phyloP scores from a whole-genome alignment of 2,797 vertebrate species.

The Catamblyrhynchus diadema region DNA sequence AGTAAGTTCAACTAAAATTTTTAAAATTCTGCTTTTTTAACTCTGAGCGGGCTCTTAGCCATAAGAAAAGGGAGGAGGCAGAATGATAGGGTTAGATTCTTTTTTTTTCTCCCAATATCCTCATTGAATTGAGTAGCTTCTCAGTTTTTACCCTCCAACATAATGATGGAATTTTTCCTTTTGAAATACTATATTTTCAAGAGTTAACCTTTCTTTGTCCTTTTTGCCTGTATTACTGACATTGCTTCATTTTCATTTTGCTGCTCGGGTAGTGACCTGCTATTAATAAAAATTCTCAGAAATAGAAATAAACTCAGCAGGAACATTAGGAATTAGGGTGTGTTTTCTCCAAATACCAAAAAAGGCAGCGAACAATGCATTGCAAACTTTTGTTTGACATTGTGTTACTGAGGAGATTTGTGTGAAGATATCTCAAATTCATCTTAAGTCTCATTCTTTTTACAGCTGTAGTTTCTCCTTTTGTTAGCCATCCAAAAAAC shows the following conservation, averaged over 20 bases:
- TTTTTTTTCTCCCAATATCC: not conserved
- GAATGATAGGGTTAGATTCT: not conserved
- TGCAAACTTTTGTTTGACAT: slow-evolving; percentile 4
- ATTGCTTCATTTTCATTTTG: slow-evolving; percentile 22
- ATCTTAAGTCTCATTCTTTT: slow-evolving; percentile 27
- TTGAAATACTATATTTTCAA: slow-evolving; percentile 1
- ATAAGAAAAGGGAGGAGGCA: not conserved
- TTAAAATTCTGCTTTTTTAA: not conserved
- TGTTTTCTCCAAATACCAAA: slow-evolving; percentile 44
- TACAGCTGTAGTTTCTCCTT: slow-evolving; percentile 6
- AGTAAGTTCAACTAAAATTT: not conserved
- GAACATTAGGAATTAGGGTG: slow-evolving; percentile 8
- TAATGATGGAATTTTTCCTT: not conserved
- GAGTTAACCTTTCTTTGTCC: not conserved
- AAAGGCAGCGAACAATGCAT: not conserved
- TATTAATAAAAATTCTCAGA: slow-evolving; percentile 48
- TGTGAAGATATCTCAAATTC: slow-evolving; percentile 1
- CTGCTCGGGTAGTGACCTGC: not conserved
- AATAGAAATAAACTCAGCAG: slow-evolving; percentile 44
- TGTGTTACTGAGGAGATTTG: slow-evolving; percentile 14
- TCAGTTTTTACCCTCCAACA: not conserved
- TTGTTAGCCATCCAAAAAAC: slow-evolving; percentile 10
- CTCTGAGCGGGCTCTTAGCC: not conserved
- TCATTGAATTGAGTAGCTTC: not conserved
- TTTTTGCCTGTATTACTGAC: not conserved